Base-by-base conservation (phyloP, 1,140 invertebrate genomes). In the Pseudachorutes palmiensis region DNA sequence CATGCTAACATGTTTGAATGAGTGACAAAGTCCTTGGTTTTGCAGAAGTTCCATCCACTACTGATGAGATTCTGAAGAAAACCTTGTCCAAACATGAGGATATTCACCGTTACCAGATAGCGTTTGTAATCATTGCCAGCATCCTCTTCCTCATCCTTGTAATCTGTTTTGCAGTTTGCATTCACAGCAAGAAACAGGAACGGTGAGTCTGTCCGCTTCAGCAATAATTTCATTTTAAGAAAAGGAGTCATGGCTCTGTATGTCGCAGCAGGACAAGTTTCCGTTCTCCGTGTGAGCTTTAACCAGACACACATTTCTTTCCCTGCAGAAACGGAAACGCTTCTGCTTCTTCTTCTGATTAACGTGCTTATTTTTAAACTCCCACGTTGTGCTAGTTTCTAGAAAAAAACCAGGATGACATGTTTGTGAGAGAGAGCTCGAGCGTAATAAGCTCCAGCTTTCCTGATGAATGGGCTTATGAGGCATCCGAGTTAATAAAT, bases 321-420 rank as follows among this genome's bases (percentile, higher is more conserved):
- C 19, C 19, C 19, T 45, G 36, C 9, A 45, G 36, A 45, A 45
- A 45, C 19, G 36, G n/a, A n/a, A n/a, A n/a, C n/a, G n/a, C n/a
- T n/a, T n/a, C 36, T 45, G 9, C 24, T 55, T 55, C 24, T 22
- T 55, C 24, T 24, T 55, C 12, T 55, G 51, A 55, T 55, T 55
- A 55, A 55, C 51, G 24, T 55, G 51, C 51, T 55, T 55, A 55
- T 55, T 55, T 55, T 55, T 55, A 55, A 55, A 55, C 51, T 16
- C 51, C 51, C 51, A 55, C 51, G 51, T 55, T 55, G 51, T 19
- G 12, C 51, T 55, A 22, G 9, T 55, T 55, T 22, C 36, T 19
- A 45, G 9, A 9, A 9, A 9, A 45, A 45, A 26, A 55, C 9
- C 51, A 22, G 24, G 51, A 55, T 9, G 51, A 14, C 19, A 45